Percentiles rank a stretch among this genome's conserved stretches.
Conservation (phyloP, 2,797 vertebrate genomes). For the Parambassis ranga region DNA sequence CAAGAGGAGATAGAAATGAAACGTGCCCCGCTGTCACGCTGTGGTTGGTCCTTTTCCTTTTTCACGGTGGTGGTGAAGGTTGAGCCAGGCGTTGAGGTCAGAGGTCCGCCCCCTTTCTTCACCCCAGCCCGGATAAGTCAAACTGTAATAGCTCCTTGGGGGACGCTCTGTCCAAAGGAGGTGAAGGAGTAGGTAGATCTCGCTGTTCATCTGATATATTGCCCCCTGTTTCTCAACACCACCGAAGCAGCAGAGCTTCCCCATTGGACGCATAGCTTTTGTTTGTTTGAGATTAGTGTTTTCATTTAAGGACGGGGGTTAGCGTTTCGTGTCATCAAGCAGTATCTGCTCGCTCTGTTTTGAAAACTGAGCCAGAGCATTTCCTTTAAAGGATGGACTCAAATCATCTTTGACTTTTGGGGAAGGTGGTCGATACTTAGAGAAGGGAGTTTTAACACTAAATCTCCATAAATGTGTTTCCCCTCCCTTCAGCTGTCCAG, state of each 20-base stretch:
- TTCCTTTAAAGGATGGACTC: slow-evolving; percentile 46
- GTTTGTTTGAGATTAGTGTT: slow-evolving; percentile 62
- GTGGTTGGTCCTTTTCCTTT: slow-evolving; percentile 69
- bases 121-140: slow-evolving; percentile 73
- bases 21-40: slow-evolving; percentile 37
- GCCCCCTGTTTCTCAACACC: slow-evolving; percentile 30
- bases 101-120: slow-evolving; percentile 58
- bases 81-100: slow-evolving; percentile 38
- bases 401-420: slow-evolving; percentile 39
- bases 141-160: slow-evolving; percentile 69
- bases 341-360: slow-evolving; percentile 57
- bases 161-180: slow-evolving; percentile 59
- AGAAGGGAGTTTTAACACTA: slow-evolving; percentile 22
- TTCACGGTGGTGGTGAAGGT: slow-evolving; percentile 44
- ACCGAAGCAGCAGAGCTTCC: neutral
- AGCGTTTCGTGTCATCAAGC: slow-evolving; percentile 32
- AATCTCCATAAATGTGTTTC: neutral
- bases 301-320: slow-evolving; percentile 45
- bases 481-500: neutral
- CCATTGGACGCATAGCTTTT: slow-evolving; percentile 2
- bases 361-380: slow-evolving; percentile 55
- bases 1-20: slow-evolving; percentile 50
- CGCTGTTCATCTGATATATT: slow-evolving; percentile 36
- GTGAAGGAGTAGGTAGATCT: slow-evolving; percentile 56
- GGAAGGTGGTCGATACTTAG: neutral